Evolutionary conservation across 1,140 invertebrate genomes (phyloP), one percentile per base, ranked within the genome.

Genomic region (Papilio machaon): DNA sequence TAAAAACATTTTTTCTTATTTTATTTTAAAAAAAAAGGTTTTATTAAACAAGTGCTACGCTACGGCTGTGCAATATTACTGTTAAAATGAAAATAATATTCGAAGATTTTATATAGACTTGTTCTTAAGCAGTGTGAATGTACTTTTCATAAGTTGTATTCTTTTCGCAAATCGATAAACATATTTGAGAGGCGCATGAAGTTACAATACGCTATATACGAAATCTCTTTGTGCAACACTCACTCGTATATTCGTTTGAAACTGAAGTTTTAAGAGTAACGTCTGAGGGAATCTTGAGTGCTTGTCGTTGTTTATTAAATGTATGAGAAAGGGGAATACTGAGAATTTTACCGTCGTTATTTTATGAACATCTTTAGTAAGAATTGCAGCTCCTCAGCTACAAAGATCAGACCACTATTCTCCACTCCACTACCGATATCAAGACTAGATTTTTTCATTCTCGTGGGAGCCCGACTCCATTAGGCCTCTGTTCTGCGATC

Each of bases 141-240:
- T 67, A 30, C 17, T n/a, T n/a, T 64, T 64, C 6, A 64, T 9
- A 64, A 64, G 7, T 23, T 64, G 5, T 23, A 17, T 64, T 64
- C 67, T 73, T 15, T 75, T 75, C 11, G 43, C 11, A 52, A 75
- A 49, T 75, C 73, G 47, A 75, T 75, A 52, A 30, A 75, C 19
- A 75, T 47, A 19, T 46, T 75, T 46, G 47, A 23, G 46, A 75
- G 11, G 46, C 46, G 30, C n/a, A 7, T 74, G n/a, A 23, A 49
- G 46, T 52, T 46, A 75, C 73, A 47, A 52, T 49, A 52, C 46
- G 23, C 43, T 75, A 52, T 49, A 46, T 75, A 46, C 13, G 43
- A 46, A 49, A 49, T 75, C 73, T 23, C 73, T 75, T 75, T 75
- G 73, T 52, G n/a, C 43, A 47, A 19, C 47, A 8, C 73, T 75